A percentile compares a stretch with the other conserved stretches of the same genome.
These are phyloP conservation scores for Rhinella marina DNA, from an alignment of 2,797 vertebrate species.

Conservation along the genomic window DNA sequence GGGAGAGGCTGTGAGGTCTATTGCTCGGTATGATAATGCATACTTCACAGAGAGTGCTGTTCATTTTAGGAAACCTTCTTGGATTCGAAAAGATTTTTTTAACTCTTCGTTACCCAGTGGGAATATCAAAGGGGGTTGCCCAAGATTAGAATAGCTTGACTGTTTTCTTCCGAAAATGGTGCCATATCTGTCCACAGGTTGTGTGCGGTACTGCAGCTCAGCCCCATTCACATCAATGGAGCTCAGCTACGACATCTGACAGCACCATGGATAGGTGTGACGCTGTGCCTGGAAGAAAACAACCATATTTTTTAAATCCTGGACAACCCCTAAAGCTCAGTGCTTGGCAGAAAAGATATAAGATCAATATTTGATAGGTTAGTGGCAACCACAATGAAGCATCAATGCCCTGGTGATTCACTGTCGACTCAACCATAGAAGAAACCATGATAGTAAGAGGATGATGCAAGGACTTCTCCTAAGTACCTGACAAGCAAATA, in stretches of 20 bases:
- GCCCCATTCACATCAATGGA: too few species aligned
- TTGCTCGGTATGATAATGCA: slow-evolving; percentile 2
- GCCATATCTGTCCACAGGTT: too few species aligned
- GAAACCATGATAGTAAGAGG: background rate
- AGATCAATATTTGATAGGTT: background rate
- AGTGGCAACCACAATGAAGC: background rate
- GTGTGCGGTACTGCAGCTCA: too few species aligned
- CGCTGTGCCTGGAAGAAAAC: too few species aligned
- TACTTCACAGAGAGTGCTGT: slow-evolving; percentile 23
- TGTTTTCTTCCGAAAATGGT: too few species aligned
- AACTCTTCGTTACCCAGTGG: background rate
- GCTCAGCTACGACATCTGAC: too few species aligned
- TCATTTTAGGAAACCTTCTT: slow-evolving; percentile 20
- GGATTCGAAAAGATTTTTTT: background rate
- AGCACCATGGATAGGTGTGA: too few species aligned
- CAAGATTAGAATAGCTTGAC: too few species aligned
- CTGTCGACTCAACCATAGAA: background rate
- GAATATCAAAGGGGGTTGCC: background rate
- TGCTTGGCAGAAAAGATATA: background rate
- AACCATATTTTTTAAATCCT: too few species aligned
- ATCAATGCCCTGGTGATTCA: background rate
- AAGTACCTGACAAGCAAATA: too few species aligned
- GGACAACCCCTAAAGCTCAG: background rate
- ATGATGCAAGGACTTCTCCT: background rate
- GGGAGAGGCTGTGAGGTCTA: slow-evolving; percentile 35